Base-by-base conservation (phyloP, 2,797 vertebrate species). In the Babyrousa celebensis region DNA sequence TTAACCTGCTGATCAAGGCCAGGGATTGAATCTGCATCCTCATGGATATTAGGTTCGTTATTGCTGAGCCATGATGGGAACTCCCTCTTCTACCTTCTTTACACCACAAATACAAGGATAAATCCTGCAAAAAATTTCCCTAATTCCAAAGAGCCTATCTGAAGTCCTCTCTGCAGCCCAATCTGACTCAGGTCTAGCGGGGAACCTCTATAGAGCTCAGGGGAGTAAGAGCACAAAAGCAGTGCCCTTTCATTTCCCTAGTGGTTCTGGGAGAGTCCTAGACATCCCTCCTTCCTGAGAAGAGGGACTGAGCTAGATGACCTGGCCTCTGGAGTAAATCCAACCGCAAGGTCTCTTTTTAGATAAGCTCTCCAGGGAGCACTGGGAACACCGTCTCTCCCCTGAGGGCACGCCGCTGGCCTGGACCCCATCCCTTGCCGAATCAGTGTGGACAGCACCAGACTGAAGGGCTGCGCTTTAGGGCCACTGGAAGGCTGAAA, bases 341-440 rank as follows among this genome's bases (percentile, higher is more conserved):
- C 75, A 74, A 96, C 60, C 14, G 58, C 70, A 72, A 79, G 25
- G n/a, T 85, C 75, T 94, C 68, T 54, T 78, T 62, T 90, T 74
- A 79, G 27, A 52, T 40, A 23, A 80, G 88, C 48, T 80, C 67
- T 91, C 79, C 54, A 40, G 17, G 68, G 23, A 71, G 21, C 40
- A 8, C 56, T 2, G 23, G 62, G 83, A 77, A 78, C 29, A 58
- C 54, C 10, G 1, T 16, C 12, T 52, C n/a, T 85, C 17, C 32
- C 21, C n/a, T 12, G 11, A 54, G 52, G 54, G 65, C 17, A 60
- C 1, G 56, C 58, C 72, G 68, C 68, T 83, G 54, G 58, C 87
- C 12, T 58, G 80, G 72, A 75, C 56, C n/a, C 60, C n/a, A 48
- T 23, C 63, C 29, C 40, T 54, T 91, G 79, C 56, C 21, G 40